These are phyloP conservation scores for Caenorhabditis auriculariae DNA, from an alignment of 2,888 invertebrate genomes.

Conservation along the genomic window DNA sequence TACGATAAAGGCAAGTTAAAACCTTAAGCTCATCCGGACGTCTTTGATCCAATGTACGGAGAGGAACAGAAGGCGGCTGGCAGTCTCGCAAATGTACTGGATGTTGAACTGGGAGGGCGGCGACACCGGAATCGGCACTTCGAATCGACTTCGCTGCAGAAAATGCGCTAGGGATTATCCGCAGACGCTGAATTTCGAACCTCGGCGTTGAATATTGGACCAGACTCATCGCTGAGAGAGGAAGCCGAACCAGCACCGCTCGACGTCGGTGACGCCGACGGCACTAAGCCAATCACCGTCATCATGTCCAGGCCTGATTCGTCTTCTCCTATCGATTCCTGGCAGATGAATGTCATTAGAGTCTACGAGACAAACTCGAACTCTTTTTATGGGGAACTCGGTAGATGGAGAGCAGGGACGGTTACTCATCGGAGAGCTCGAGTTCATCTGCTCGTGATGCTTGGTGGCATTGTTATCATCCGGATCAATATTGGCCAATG, in stretches of 20 bases:
- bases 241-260: constrained; percentile 37
- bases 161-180: background rate
- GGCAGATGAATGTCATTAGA: background rate
- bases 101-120: constrained; percentile 86
- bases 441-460: constrained; percentile 8
- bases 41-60: constrained; percentile 86
- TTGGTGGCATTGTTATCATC: constrained; percentile 13
- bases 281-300: constrained; percentile 42
- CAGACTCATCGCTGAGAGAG: constrained; percentile 36
- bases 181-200: background rate
- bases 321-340: constrained; percentile 53
- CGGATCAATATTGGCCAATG: constrained; percentile 37
- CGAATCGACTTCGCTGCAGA: constrained; percentile 72
- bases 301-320: constrained; percentile 54
- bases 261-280: constrained; percentile 43
- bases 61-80: constrained; percentile 84
- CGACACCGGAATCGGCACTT: constrained; percentile 74
- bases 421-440: constrained; percentile 11
- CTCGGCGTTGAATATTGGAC: constrained; percentile 41
- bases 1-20: too few species aligned
- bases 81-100: constrained; percentile 89
- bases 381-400: background rate
- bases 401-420: constrained; percentile 3
- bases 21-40: constrained; percentile 68
- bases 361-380: background rate